These are phyloP conservation scores for Lycopodina hypogea DNA, from an alignment of 37 sponge, comb jelly and placozoan species.

Conservation along the genomic window DNA sequence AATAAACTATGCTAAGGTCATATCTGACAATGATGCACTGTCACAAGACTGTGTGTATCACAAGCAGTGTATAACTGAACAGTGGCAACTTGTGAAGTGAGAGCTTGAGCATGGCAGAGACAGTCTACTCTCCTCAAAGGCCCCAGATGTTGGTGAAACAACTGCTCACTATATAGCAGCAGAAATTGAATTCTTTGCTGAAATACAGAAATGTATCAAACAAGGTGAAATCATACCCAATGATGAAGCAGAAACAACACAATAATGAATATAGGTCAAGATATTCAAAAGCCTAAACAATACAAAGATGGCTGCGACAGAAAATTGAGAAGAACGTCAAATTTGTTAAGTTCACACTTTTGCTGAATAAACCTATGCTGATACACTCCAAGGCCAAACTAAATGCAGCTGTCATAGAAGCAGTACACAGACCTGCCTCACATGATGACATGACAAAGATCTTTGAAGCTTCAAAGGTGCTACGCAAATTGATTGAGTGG, in stretches of 20 bases:
- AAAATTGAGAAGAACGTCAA: slow-evolving; percentile 1
- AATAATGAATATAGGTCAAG: not conserved
- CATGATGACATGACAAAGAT: too few species aligned
- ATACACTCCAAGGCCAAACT: not conserved
- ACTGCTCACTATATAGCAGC: not conserved
- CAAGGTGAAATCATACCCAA: too few species aligned
- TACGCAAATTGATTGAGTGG: too few species aligned
- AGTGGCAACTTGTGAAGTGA: not conserved
- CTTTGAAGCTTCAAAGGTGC: too few species aligned
- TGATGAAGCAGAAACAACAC: not conserved
- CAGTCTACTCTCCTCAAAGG: slow-evolving; percentile 4
- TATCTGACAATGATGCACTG: slow-evolving; percentile 3
- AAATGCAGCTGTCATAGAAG: too few species aligned
- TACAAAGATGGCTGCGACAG: not conserved
- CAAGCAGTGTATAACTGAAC: too few species aligned
- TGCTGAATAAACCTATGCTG: not conserved
- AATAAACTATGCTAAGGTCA: not conserved
- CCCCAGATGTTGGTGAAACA: not conserved
- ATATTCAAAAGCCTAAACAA: not conserved
- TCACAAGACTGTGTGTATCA: not conserved
- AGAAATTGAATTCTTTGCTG: not conserved
- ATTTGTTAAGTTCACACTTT: too few species aligned
- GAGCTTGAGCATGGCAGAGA: not conserved
- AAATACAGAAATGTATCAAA: not conserved
- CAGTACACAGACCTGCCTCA: too few species aligned